Percentiles rank a stretch among this genome's conserved stretches.
Evolutionary conservation across 2,113 vertebrate species (phyloP).

Genomic region (Nothobranchius kuhntae): DNA sequence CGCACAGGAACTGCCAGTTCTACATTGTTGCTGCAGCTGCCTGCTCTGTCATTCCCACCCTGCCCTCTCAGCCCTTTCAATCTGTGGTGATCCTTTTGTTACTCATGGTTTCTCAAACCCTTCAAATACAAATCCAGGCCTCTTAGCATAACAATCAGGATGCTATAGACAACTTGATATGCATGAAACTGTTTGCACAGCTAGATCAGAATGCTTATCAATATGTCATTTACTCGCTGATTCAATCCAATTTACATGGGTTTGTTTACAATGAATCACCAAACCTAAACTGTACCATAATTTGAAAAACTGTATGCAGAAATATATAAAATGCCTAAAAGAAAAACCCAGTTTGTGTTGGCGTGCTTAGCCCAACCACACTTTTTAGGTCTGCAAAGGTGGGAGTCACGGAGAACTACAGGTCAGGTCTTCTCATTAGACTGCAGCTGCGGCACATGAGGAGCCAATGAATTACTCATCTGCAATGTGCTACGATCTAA

Average conservation of each 20-base stretch:
- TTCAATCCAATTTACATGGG: neutral
- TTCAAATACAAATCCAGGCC: conserved; percentile 46
- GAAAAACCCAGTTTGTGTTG: neutral
- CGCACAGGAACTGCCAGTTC: conserved; percentile 55
- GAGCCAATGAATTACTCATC: conserved; percentile 75
- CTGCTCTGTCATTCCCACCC: conserved; percentile 38
- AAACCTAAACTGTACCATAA: neutral
- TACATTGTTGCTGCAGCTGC: conserved; percentile 36
- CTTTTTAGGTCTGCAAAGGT: conserved; percentile 43
- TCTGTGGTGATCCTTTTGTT: conserved; percentile 50
- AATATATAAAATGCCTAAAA: neutral
- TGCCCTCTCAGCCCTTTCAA: conserved; percentile 35
- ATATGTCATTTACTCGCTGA: neutral
- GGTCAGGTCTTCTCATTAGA: conserved; percentile 70
- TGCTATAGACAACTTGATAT: conserved; percentile 32
- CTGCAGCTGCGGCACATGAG: conserved; percentile 79
- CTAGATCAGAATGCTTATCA: conserved; percentile 20
- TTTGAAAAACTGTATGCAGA: neutral
- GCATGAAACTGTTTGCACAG: conserved; percentile 48
- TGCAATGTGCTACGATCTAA: conserved; percentile 73
- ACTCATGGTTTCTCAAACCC: conserved; percentile 65
- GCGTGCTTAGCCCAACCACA: conserved; percentile 8
- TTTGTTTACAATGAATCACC: neutral
- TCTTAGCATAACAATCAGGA: conserved; percentile 67
- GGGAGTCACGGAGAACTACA: conserved; percentile 44